Evolutionary conservation across 2,888 invertebrate species (phyloP), one percentile per base, ranked within the genome.

Genomic region (Cyrtodaria siliqua): DNA sequence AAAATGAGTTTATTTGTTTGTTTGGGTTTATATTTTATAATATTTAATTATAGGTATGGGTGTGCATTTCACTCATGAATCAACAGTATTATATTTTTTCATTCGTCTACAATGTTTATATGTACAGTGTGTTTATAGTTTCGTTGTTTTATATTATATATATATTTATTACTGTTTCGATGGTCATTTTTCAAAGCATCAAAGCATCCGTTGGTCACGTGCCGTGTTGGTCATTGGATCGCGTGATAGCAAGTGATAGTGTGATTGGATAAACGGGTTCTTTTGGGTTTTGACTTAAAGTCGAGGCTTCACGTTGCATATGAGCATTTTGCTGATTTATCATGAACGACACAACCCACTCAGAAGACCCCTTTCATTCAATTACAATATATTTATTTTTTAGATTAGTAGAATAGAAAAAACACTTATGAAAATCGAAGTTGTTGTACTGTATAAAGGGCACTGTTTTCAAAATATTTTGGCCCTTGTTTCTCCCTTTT

Each of bases 61-160:
- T 67, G 67, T 63, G 52, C 57, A 67, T 42, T 67, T 66, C 64
- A 52, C 70, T 56, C 64, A 52, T 56, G 33, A 38, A 49, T 60
- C 57, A 67, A 57, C 76, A 76, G 76, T 77, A 77, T 72, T 71
- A 71, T 70, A 53, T 70, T 70, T 49, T 60, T 26, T 16, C 71
- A 68, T 71, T 50, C 18, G 53, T 29, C 77, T 42, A 77, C 71
- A 53, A 63, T 59, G 62, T 55, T 61, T 72, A 50, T 60, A 57
- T 77, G 77, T 77, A 71, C 55, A 68, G 72, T 33, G 77, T 68
- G 72, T 67, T 20, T 42, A 33, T 55, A 72, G 60, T 52, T 38
- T 40, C 62, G 59, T 57, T 71, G 64, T 53, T 68, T 77, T 77
- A 67, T 62, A 68, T 63, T 59, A 61, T 67, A 66, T 61, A 63